phyloP scores from a whole-genome alignment of 2,888 invertebrate genomes.

The Slavum lentiscoides region DNA sequence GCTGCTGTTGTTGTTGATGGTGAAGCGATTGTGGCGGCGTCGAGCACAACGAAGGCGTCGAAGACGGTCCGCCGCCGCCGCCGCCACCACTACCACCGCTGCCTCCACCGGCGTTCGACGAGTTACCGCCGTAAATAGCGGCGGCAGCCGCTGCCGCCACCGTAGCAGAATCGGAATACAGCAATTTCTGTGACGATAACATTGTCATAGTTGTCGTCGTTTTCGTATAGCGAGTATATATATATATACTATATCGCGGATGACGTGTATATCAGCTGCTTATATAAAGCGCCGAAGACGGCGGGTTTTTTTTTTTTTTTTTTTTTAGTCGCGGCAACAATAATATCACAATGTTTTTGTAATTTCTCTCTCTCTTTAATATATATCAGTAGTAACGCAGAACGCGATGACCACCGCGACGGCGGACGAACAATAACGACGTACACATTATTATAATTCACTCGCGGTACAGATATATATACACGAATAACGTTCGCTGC shows the following conservation, averaged over 20 bases:
- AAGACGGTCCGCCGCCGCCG: conserved; percentile 23
- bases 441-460: no score
- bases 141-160: conserved; percentile 64
- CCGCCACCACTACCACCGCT: background rate
- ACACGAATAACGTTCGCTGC: background rate
- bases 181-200: conserved; percentile 70
- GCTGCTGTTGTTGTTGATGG: conserved; percentile 62
- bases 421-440: no score
- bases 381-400: no score
- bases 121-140: conserved; percentile 71
- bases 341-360: no score
- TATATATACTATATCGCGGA: no score
- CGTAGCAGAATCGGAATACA: conserved; percentile 70
- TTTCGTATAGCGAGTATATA: background rate
- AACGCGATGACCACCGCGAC: background rate
- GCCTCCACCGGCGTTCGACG: conserved; percentile 72
- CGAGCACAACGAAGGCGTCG: conserved; percentile 61
- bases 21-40: conserved; percentile 61
- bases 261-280: background rate
- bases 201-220: conserved; percentile 58
- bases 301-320: conserved; percentile 24
- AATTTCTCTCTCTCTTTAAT: no score
- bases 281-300: conserved; percentile 9
- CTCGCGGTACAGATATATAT: no score
- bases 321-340: no score